Percentiles rank a stretch among this genome's conserved stretches.
These are phyloP conservation scores for Leucania comma DNA, from an alignment of 2,888 invertebrate genomes.

Conservation along the genomic window DNA sequence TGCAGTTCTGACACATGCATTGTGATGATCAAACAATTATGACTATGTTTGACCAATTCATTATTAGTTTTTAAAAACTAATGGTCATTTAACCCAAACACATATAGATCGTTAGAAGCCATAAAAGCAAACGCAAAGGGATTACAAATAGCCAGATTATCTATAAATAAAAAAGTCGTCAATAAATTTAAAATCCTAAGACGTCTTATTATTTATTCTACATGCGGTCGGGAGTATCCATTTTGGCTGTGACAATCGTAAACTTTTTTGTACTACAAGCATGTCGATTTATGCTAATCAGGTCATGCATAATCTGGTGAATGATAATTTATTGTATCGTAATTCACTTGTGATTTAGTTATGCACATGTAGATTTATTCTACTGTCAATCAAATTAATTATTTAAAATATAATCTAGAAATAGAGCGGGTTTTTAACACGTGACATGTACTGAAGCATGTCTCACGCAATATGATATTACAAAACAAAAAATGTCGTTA, in stretches of 20 bases:
- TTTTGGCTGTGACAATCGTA: constrained; percentile 58
- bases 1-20: constrained; percentile 7
- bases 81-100: constrained; percentile 45
- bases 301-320: constrained; percentile 56
- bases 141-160: constrained; percentile 62
- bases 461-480: constrained; percentile 27
- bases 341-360: constrained; percentile 42
- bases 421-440: constrained; percentile 27
- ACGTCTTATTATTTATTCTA: constrained; percentile 65
- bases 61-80: constrained; percentile 14
- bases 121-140: constrained; percentile 62
- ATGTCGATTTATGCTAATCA: constrained; percentile 69
- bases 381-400: constrained; percentile 53
- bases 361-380: constrained; percentile 41
- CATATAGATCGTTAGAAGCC: constrained; percentile 41
- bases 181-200: constrained; percentile 63
- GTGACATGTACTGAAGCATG: constrained; percentile 16
- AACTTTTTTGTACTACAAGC: constrained; percentile 64
- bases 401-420: constrained; percentile 39
- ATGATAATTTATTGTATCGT: constrained; percentile 48
- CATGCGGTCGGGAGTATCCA: constrained; percentile 58
- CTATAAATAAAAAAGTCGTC: constrained; percentile 56
- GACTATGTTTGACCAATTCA: background rate
- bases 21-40: background rate
- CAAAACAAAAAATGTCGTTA: constrained; percentile 29